These are phyloP conservation scores for Eublepharis macularius DNA, from an alignment of 2,113 vertebrate species.

Conservation along the genomic window DNA sequence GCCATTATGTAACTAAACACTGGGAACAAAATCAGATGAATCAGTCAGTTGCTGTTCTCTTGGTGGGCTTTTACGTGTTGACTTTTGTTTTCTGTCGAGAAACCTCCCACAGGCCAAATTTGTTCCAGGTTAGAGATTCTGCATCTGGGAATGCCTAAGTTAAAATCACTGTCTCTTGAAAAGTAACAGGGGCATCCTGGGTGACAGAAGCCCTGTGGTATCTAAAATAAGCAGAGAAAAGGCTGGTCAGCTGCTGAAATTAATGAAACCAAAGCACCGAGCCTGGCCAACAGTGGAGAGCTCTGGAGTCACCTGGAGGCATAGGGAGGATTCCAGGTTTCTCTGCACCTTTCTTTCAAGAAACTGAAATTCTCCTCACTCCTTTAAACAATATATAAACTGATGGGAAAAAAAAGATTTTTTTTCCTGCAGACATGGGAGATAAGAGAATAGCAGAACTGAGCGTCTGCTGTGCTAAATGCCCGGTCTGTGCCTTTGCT, in stretches of 20 bases:
- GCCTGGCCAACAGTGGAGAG: conserved; percentile 11
- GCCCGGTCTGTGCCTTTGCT: conserved; percentile 8
- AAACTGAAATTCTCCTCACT: conserved; percentile 3
- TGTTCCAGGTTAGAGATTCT: conserved; percentile 35
- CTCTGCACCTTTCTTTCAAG: neutral
- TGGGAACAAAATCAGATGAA: neutral
- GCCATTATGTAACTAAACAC: neutral
- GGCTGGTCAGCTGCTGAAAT: conserved; percentile 24
- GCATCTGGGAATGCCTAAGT: conserved; percentile 24
- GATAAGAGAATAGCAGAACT: conserved; percentile 1
- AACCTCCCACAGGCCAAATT: conserved; percentile 42
- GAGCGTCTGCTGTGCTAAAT: neutral
- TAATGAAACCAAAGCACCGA: conserved; percentile 41
- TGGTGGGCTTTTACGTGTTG: neutral
- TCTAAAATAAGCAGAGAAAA: conserved; percentile 49
- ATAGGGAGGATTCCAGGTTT: neutral
- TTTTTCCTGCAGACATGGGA: neutral
- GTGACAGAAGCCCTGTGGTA: conserved; percentile 54
- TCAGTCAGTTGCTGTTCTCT: conserved; percentile 20
- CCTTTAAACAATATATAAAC: conserved; percentile 23
- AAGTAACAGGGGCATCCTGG: conserved; percentile 47
- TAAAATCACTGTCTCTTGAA: conserved; percentile 41
- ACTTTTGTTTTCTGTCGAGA: conserved; percentile 25
- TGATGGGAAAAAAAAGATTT: conserved; percentile 18
- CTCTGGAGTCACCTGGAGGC: conserved; percentile 42